These are phyloP conservation scores for Pseudoatta argentina DNA, from an alignment of 1,140 invertebrate species.

Conservation along the genomic window DNA sequence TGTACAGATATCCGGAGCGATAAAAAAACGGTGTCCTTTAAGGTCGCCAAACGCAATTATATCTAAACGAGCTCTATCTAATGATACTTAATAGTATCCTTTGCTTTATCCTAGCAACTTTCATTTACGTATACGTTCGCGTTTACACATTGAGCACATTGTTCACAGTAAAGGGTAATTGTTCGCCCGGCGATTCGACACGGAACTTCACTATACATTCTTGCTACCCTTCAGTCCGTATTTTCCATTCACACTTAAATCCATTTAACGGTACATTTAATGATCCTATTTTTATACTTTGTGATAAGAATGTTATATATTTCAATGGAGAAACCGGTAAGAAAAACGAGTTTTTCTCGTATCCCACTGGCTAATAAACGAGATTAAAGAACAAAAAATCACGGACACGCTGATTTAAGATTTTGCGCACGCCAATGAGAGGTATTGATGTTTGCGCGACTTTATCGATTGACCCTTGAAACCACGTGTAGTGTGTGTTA, in stretches of 20 bases:
- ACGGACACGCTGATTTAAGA: conserved; percentile 39
- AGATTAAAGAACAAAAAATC: conserved; percentile 33
- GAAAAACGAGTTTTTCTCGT: not conserved
- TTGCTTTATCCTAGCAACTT: conserved; percentile 27
- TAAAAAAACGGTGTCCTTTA: conserved; percentile 44
- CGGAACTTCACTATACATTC: conserved; percentile 41
- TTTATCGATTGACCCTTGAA: conserved; percentile 72
- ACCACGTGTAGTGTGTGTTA: conserved; percentile 9
- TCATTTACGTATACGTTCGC: conserved; percentile 24
- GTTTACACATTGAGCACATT: not conserved
- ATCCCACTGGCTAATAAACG: not conserved
- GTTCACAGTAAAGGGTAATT: conserved; percentile 23
- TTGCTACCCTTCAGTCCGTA: conserved; percentile 1
- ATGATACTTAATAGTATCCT: conserved; percentile 15
- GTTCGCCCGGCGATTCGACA: conserved; percentile 27
- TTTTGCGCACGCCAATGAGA: conserved; percentile 48
- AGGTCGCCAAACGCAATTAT: not conserved
- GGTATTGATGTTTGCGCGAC: conserved; percentile 62
- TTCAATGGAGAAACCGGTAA: not conserved
- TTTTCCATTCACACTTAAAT: not conserved
- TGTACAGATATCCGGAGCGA: not conserved
- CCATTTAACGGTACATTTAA: not conserved
- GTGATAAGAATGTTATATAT: not conserved
- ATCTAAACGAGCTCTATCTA: conserved; percentile 1
- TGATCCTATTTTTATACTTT: not conserved